Evolutionary conservation across 2,888 invertebrate genomes (phyloP), one percentile per base, ranked within the genome.

Genomic region (Cryptops parisi): DNA sequence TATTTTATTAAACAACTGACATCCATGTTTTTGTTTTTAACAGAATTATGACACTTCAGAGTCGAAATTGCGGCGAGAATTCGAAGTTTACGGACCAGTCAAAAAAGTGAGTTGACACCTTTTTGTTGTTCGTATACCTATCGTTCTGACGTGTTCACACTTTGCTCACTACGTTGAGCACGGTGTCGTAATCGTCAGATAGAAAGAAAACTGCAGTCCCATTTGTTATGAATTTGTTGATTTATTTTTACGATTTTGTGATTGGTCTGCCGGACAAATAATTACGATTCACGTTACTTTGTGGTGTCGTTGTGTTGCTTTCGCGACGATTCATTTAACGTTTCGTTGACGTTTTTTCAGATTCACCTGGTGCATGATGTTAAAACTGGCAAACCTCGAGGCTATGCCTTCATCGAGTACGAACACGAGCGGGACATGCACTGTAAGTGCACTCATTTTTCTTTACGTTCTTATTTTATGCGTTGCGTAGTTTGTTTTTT

Each of bases 371-470:
- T 87, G 59, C 84, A 82, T 67, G 89, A 89, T 72, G 83, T 81
- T 60, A 78, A 84, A 59, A 82, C 80, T 67, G 85, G 82, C 62
- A 98, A 97, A 73, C 97, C 96, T 9, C 79, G 97, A 61, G 98
- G 98, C 58, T 98, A 97, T 74, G 97, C 97, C 45, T 99, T 98
- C 78, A 94, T 98, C 65, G 98, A 98, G 72, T 98, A 94, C 73
- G 96, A 97, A 71, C 93, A 96, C 71, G 97, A 97, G 72, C 75
- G 94, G 58, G 98, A 99, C 73, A 99, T 98, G 98, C 97, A 97
- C 74, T 90, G 94, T 94, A 78, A 88, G 93, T 90, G 74, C 22
- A 17, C 3, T 23, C 25, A n/a, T 46, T 19, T 46, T 46, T 46
- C 12, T n/a, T n/a, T n/a, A n/a, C n/a, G n/a, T n/a, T n/a, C n/a